A percentile compares a stretch with the other conserved stretches of the same genome.
These are phyloP conservation scores for Chrysoperla carnea DNA, from an alignment of 1,140 invertebrate genomes.

Conservation along the genomic window DNA sequence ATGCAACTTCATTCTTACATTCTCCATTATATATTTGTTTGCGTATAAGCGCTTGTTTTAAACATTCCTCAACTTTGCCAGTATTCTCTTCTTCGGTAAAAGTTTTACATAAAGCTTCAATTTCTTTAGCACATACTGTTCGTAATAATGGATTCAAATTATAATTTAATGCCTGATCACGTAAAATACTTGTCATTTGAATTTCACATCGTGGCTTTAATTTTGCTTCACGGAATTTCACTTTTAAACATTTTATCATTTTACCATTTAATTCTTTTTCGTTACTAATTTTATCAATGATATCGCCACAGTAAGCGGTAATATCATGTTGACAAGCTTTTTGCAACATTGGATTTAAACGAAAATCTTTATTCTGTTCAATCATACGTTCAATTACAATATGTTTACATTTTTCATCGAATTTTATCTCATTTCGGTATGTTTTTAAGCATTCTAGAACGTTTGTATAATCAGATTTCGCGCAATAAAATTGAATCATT, in stretches of 20 bases:
- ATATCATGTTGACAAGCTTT: slow-evolving; percentile 57
- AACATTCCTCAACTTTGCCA: slow-evolving; percentile 64
- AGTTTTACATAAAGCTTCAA: slow-evolving; percentile 38
- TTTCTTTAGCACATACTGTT: slow-evolving; percentile 54
- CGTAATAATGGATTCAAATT: slow-evolving; percentile 67
- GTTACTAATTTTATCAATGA: slow-evolving; percentile 18
- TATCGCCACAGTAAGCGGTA: slow-evolving; percentile 40
- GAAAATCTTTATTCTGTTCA: slow-evolving; percentile 81
- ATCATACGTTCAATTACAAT: slow-evolving; percentile 79
- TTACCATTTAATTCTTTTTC: slow-evolving; percentile 29
- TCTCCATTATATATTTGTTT: slow-evolving; percentile 52
- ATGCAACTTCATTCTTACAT: slow-evolving; percentile 64
- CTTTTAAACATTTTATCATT: slow-evolving; percentile 46
- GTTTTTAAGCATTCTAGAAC: slow-evolving; percentile 56
- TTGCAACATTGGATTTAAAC: slow-evolving; percentile 77
- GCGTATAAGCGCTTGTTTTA: slow-evolving; percentile 61
- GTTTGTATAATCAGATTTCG: slow-evolving; percentile 43
- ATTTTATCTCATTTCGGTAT: slow-evolving; percentile 61
- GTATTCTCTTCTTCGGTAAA: slow-evolving; percentile 31
- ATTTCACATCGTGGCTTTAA: slow-evolving; percentile 57
- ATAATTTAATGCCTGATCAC: slow-evolving; percentile 76
- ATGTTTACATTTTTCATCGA: slow-evolving; percentile 71
- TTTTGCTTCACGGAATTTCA: slow-evolving; percentile 55
- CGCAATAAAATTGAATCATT: slow-evolving; percentile 70
- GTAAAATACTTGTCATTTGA: slow-evolving; percentile 62